Percentiles rank a stretch among this genome's conserved stretches.
These are phyloP conservation scores for Mellilla xanthometata DNA, from an alignment of 2,888 invertebrate genomes.

Conservation along the genomic window DNA sequence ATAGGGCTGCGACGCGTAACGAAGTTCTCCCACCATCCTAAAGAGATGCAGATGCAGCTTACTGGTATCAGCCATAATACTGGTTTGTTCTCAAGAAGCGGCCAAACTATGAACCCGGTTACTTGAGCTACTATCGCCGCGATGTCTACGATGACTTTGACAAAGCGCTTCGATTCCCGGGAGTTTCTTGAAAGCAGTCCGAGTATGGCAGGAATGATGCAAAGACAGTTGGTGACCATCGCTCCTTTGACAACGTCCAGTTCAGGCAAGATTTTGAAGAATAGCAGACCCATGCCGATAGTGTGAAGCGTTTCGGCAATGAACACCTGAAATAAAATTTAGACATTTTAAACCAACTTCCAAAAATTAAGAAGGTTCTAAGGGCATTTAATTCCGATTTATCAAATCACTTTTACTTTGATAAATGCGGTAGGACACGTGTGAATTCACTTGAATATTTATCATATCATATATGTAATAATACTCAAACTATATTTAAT, in stretches of 20 bases:
- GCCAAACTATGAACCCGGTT: constrained; percentile 96
- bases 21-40: constrained; percentile 99
- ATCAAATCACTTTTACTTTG: too few relatives aligned
- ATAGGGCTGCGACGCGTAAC: constrained; percentile 93
- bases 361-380: too few relatives aligned
- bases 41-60: constrained; percentile 92
- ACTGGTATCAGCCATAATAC: constrained; percentile 94
- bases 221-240: constrained; percentile 97
- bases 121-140: constrained; percentile 94
- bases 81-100: constrained; percentile 89
- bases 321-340: constrained; percentile 82
- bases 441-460: too few relatives aligned
- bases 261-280: constrained; percentile 94
- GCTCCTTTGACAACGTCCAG: constrained; percentile 97
- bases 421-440: too few relatives aligned
- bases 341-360: not conserved
- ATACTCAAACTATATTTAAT: too few relatives aligned
- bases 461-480: too few relatives aligned
- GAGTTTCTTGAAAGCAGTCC: constrained; percentile 92
- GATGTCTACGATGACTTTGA: constrained; percentile 92
- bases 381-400: too few relatives aligned
- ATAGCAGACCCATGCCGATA: constrained; percentile 92
- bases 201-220: constrained; percentile 92
- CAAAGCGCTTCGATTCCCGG: constrained; percentile 89
- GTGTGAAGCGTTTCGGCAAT: constrained; percentile 95